phyloP scores from a whole-genome alignment of 2,888 invertebrate genomes.

The Nymphalis c-album region DNA sequence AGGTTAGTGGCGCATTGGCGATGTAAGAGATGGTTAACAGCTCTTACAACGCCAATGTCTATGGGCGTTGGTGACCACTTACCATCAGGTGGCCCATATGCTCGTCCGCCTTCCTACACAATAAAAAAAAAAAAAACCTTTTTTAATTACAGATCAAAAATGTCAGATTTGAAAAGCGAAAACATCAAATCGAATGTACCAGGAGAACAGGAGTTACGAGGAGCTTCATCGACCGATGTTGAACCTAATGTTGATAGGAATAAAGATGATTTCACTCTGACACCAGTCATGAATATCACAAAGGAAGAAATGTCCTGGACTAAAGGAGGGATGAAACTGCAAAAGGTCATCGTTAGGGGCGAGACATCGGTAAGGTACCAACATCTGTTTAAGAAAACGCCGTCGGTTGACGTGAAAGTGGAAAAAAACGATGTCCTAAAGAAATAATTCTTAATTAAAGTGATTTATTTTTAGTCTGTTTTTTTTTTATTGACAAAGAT shows the following conservation, averaged over 20 bases:
- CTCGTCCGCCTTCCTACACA: too few relatives aligned
- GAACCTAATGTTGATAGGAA: conserved; percentile 11
- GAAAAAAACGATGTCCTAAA: conserved; percentile 64
- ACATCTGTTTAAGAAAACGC: conserved; percentile 63
- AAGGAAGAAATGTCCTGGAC: conserved; percentile 60
- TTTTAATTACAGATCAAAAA: conserved; percentile 46
- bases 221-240: conserved; percentile 26
- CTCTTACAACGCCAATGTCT: too few relatives aligned
- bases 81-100: too few relatives aligned
- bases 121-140: too few relatives aligned
- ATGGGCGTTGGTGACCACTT: too few relatives aligned
- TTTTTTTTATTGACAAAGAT: conserved; percentile 13
- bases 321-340: conserved; percentile 63
- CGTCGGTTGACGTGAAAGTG: conserved; percentile 41
- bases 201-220: conserved; percentile 54
- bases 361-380: conserved; percentile 66
- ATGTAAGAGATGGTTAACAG: too few relatives aligned
- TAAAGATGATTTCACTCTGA: conserved; percentile 37
- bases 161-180: conserved; percentile 52
- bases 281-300: conserved; percentile 63
- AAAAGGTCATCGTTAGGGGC: conserved; percentile 66
- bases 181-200: conserved; percentile 62
- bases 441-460: conserved; percentile 30
- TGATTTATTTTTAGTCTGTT: neutral
- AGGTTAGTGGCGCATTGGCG: too few relatives aligned